phyloP scores from a whole-genome alignment of 2,113 vertebrate species.

The Hemicordylus capensis region DNA sequence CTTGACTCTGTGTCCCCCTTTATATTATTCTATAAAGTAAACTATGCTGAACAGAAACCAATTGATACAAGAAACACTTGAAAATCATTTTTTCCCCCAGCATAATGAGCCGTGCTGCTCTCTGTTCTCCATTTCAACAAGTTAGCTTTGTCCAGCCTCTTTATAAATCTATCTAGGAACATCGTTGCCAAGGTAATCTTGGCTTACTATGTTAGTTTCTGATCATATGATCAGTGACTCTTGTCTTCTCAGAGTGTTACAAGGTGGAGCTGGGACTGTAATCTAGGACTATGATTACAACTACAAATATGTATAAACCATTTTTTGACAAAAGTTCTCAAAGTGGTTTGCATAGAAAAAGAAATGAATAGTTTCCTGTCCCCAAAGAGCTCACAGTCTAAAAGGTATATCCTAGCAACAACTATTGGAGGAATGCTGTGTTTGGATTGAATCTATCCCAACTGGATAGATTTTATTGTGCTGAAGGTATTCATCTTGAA shows the following conservation, averaged over 20 bases:
- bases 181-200: neutral
- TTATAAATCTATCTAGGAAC: neutral
- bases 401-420: too few species aligned
- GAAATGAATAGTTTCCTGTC: too few species aligned
- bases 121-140: neutral
- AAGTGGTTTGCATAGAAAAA: too few species aligned
- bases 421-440: neutral
- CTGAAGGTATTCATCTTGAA: neutral
- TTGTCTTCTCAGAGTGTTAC: neutral
- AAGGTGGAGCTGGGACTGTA: neutral
- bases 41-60: neutral
- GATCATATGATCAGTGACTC: neutral
- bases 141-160: neutral
- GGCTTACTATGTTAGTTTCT: neutral
- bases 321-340: too few species aligned
- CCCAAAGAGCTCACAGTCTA: too few species aligned
- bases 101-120: neutral
- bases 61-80: neutral
- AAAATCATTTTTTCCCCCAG: neutral
- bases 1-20: neutral
- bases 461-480: neutral
- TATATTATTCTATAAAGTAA: neutral
- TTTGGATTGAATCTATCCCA: neutral
- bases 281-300: too few species aligned
- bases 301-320: too few species aligned